Evolutionary conservation across 2,113 vertebrate genomes (phyloP).

Genomic region (Macroglossus sobrinus): DNA sequence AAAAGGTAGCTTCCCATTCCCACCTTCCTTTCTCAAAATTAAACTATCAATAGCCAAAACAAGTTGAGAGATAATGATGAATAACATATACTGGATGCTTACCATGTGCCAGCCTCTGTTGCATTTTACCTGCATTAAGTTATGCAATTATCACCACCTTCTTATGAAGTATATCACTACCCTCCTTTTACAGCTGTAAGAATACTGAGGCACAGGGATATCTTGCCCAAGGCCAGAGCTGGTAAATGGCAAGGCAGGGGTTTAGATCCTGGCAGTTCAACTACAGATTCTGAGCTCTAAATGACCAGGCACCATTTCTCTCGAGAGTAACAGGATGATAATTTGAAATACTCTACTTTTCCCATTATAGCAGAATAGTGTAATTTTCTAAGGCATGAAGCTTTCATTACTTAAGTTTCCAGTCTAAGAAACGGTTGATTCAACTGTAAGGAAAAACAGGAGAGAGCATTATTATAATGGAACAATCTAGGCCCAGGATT

Average conservation of each 20-base stretch:
- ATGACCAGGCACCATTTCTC: constrained; percentile 3
- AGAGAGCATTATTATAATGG: neutral
- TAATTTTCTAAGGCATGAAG: neutral
- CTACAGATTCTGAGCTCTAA: neutral
- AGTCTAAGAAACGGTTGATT: neutral
- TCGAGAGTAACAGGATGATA: neutral
- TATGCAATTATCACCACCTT: neutral
- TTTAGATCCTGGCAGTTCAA: neutral
- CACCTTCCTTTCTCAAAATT: neutral
- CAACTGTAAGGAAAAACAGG: neutral
- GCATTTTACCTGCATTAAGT: neutral
- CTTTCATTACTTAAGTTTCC: neutral
- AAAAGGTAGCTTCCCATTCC: neutral
- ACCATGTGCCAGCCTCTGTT: neutral
- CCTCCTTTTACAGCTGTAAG: neutral
- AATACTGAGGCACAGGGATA: neutral
- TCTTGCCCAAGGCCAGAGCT: neutral
- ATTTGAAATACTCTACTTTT: neutral
- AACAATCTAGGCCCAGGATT: neutral
- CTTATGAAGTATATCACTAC: neutral
- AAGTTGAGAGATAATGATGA: neutral
- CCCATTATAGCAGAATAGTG: neutral
- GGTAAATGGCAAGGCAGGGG: neutral
- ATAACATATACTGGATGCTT: neutral
- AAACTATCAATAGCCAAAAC: neutral